phyloP scores from a whole-genome alignment of 2,113 vertebrate species.

The Reinhardtius hippoglossoides region DNA sequence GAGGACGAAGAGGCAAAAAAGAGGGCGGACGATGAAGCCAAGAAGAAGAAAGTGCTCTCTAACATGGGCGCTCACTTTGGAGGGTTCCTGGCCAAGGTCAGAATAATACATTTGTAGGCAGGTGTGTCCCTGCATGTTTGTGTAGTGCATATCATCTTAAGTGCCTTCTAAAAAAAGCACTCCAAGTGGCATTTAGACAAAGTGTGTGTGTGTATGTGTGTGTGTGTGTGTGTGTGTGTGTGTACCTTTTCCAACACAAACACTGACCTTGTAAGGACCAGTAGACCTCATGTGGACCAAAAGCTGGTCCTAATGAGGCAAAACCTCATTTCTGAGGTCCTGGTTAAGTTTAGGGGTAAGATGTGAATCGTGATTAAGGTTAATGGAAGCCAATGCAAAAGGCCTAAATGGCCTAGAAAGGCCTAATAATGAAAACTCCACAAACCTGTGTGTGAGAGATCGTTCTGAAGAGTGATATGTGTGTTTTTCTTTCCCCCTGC shows the following conservation, averaged over 20 bases:
- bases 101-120: background rate
- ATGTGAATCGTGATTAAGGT: too few species aligned
- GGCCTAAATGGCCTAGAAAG: too few species aligned
- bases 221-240: too few species aligned
- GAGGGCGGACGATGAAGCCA: constrained; percentile 93
- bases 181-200: background rate
- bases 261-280: too few species aligned
- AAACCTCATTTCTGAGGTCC: too few species aligned
- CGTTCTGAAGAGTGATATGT: background rate
- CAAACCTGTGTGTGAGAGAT: background rate
- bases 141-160: background rate
- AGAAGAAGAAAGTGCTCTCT: constrained; percentile 97
- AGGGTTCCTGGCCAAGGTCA: constrained; percentile 95
- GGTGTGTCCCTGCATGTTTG: background rate
- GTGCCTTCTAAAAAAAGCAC: background rate
- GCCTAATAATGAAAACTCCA: too few species aligned
- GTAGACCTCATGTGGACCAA: too few species aligned
- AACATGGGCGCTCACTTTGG: constrained; percentile 97
- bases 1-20: constrained; percentile 96
- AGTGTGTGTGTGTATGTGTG: too few species aligned
- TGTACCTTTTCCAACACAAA: too few species aligned
- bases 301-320: too few species aligned
- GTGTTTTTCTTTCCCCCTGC: constrained; percentile 12
- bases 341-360: too few species aligned
- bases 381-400: too few species aligned